Percentiles rank a stretch among this genome's conserved stretches.
Evolutionary conservation across 2,888 invertebrate species (phyloP).

Genomic region (Agrotis clavis): DNA sequence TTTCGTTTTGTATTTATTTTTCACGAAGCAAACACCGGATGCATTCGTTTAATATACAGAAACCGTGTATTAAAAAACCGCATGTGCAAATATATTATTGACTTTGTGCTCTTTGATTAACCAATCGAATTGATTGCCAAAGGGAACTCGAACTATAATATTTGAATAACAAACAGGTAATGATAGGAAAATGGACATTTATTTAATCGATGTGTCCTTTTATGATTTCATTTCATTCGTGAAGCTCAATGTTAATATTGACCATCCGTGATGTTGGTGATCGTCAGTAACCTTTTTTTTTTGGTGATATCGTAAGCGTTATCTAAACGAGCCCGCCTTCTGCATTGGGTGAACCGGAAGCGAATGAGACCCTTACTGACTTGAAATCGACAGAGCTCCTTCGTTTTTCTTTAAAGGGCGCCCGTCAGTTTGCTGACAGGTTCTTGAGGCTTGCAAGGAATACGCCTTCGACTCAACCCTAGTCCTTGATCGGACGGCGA

Average conservation of each 20-base stretch:
- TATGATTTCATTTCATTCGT: neutral
- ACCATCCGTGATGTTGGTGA: neutral
- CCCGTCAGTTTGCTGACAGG: too few species aligned
- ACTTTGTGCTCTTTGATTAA: conserved; percentile 53
- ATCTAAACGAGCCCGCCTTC: too few species aligned
- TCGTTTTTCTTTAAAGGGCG: too few species aligned
- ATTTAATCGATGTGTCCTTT: neutral
- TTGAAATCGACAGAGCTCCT: too few species aligned
- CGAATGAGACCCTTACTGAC: too few species aligned
- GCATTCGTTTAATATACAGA: conserved; percentile 33
- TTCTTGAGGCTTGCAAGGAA: too few species aligned
- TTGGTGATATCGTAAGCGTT: too few species aligned
- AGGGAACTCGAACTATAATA: conserved; percentile 48
- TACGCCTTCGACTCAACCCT: too few species aligned
- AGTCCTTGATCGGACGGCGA: too few species aligned
- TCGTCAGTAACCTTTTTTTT: too few species aligned
- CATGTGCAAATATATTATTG: conserved; percentile 42
- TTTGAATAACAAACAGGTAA: conserved; percentile 40
- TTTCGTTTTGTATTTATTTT: conserved; percentile 42
- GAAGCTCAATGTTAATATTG: neutral
- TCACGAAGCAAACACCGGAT: conserved; percentile 30
- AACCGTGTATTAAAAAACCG: conserved; percentile 45
- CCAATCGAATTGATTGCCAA: conserved; percentile 52
- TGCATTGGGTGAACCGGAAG: too few species aligned
- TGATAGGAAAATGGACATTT: conserved; percentile 1